Evolutionary conservation across 2,888 invertebrate genomes (phyloP).

Genomic region (Pristionchus mayeri): DNA sequence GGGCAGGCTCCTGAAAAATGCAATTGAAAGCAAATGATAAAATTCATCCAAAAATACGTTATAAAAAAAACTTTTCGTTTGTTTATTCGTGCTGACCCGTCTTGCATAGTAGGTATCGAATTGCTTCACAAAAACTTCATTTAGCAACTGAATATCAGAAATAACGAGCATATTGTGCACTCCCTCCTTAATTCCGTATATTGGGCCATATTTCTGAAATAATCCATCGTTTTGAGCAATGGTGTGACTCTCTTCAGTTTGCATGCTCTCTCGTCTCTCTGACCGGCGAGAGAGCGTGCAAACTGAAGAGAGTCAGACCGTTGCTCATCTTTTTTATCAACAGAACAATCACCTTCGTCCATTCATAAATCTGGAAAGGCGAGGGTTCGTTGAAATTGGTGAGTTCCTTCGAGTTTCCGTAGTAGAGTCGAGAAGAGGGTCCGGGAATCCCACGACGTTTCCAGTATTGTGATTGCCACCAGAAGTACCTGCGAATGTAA

Average conservation of each 20-base stretch:
- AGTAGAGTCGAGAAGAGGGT: conserved; percentile 53
- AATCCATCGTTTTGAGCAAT: too few species aligned
- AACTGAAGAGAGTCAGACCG: too few species aligned
- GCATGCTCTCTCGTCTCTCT: too few species aligned
- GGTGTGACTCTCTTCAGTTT: too few species aligned
- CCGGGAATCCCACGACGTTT: conserved; percentile 56
- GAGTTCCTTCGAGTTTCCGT: conserved; percentile 53
- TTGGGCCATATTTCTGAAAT: not conserved
- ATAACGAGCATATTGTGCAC: conserved; percentile 73
- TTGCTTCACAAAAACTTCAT: conserved; percentile 77
- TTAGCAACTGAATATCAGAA: conserved; percentile 76
- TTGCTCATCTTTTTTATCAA: too few species aligned
- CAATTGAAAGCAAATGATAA: too few species aligned
- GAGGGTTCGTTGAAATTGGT: conserved; percentile 44
- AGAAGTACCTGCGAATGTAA: conserved; percentile 52
- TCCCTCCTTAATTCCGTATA: conserved; percentile 54
- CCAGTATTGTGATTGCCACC: conserved; percentile 58
- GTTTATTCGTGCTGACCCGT: conserved; percentile 21
- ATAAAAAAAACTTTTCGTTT: not conserved
- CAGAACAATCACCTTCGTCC: conserved; percentile 50
- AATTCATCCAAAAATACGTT: not conserved
- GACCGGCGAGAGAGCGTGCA: too few species aligned
- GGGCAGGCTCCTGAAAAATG: not conserved
- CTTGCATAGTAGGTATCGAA: conserved; percentile 76
- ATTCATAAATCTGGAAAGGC: conserved; percentile 36